A percentile compares a stretch with the other conserved stretches of the same genome.
Evolutionary conservation across 2,113 vertebrate genomes (phyloP).

Genomic region (Indicator indicator): DNA sequence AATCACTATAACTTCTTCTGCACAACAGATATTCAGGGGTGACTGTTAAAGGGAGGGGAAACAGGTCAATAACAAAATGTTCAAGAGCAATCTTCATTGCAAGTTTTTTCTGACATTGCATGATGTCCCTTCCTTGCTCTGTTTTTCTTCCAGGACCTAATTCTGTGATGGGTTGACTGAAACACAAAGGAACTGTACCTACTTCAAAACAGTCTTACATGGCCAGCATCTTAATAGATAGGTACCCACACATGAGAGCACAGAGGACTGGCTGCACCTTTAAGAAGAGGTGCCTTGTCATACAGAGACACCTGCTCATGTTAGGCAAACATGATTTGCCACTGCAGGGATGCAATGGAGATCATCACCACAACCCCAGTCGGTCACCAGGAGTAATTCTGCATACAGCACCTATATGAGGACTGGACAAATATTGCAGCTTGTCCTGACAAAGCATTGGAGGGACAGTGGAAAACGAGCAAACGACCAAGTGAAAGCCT

Average conservation of each 20-base stretch:
- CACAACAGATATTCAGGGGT: background rate
- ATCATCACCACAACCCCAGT: background rate
- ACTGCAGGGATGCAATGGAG: background rate
- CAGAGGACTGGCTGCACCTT: background rate
- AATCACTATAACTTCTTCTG: background rate
- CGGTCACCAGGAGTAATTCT: background rate
- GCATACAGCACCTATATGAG: background rate
- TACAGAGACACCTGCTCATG: background rate
- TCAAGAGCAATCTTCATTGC: background rate
- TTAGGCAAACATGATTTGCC: background rate
- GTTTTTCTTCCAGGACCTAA: background rate
- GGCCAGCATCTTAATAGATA: background rate
- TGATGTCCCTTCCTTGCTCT: background rate
- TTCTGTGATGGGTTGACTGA: background rate
- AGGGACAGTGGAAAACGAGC: background rate
- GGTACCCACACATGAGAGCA: background rate
- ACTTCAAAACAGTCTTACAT: background rate
- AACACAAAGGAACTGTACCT: background rate
- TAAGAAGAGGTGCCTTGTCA: background rate
- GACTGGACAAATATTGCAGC: background rate
- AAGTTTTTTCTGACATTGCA: background rate
- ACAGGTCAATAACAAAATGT: background rate
- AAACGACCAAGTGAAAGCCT: background rate
- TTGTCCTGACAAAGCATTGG: background rate
- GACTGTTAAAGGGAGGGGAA: background rate